phyloP scores from a whole-genome alignment of 1,140 invertebrate species.

The Brachionus calyciflorus region DNA sequence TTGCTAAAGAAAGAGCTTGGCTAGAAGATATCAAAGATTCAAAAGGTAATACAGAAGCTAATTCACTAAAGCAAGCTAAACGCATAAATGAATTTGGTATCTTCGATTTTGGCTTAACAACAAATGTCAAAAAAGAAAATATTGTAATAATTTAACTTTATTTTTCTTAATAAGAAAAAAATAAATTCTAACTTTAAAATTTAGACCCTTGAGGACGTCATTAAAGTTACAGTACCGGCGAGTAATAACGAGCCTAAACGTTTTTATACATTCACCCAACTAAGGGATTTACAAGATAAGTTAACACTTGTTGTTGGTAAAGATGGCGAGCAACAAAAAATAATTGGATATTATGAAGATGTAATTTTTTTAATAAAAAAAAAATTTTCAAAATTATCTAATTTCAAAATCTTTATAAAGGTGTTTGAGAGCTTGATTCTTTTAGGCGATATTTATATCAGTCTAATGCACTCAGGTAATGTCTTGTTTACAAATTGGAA shows the following conservation, averaged over 20 bases:
- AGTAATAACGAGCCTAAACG: background rate
- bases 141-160: background rate
- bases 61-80: conserved; percentile 53
- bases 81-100: conserved; percentile 54
- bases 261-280: conserved; percentile 49
- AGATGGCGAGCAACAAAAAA: conserved; percentile 52
- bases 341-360: conserved; percentile 52
- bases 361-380: conserved; percentile 49
- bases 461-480: conserved; percentile 52
- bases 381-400: background rate
- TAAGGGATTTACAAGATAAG: conserved; percentile 55
- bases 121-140: background rate
- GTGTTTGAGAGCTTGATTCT: conserved; percentile 53
- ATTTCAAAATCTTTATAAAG: conserved; percentile 48
- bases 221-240: conserved; percentile 48
- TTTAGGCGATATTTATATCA: conserved; percentile 52
- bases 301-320: conserved; percentile 57
- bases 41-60: conserved; percentile 54
- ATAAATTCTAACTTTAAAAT: background rate
- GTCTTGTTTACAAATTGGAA: conserved; percentile 53
- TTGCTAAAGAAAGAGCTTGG: conserved; percentile 50
- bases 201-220: conserved; percentile 46
- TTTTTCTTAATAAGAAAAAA: background rate
- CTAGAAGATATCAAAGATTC: conserved; percentile 51
- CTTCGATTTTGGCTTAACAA: conserved; percentile 50